Conservation (phyloP, 2,888 invertebrate genomes). For the Lycophotia porphyrea region DNA sequence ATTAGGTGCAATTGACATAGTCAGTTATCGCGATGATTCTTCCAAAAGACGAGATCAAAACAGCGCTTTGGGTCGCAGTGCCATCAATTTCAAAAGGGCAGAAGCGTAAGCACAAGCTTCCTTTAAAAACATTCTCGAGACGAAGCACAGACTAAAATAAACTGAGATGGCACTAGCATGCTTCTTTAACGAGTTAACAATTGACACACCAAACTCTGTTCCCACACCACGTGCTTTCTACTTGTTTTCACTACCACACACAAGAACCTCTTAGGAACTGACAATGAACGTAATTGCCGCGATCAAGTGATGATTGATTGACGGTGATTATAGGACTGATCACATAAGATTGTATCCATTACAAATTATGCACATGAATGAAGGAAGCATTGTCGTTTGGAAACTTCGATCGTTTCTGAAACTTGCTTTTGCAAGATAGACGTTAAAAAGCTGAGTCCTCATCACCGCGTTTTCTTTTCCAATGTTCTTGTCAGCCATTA, state of each 20-base stretch:
- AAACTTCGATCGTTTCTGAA: too few relatives aligned
- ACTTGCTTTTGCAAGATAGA: neutral
- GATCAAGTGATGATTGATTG: conserved; percentile 27
- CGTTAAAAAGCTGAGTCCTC: neutral
- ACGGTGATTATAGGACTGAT: conserved; percentile 11
- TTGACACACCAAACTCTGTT: conserved; percentile 27
- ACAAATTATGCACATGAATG: neutral
- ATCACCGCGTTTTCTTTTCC: neutral
- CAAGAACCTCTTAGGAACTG: conserved; percentile 25
- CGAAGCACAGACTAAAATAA: neutral
- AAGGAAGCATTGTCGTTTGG: neutral
- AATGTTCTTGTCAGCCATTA: neutral
- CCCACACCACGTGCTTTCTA: conserved; percentile 57
- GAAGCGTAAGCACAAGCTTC: neutral
- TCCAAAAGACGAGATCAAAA: neutral
- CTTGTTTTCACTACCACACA: neutral
- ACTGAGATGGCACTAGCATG: neutral
- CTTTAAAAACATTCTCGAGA: neutral
- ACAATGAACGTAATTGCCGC: conserved; percentile 37
- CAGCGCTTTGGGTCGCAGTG: neutral
- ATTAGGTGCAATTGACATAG: neutral
- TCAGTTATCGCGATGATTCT: neutral
- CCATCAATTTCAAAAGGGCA: neutral
- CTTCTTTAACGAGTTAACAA: conserved; percentile 5
- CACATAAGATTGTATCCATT: conserved; percentile 1